A percentile compares a stretch with the other conserved stretches of the same genome.
Evolutionary conservation across 2,797 vertebrate genomes (phyloP).

Genomic region (Apodemus agrarius): DNA sequence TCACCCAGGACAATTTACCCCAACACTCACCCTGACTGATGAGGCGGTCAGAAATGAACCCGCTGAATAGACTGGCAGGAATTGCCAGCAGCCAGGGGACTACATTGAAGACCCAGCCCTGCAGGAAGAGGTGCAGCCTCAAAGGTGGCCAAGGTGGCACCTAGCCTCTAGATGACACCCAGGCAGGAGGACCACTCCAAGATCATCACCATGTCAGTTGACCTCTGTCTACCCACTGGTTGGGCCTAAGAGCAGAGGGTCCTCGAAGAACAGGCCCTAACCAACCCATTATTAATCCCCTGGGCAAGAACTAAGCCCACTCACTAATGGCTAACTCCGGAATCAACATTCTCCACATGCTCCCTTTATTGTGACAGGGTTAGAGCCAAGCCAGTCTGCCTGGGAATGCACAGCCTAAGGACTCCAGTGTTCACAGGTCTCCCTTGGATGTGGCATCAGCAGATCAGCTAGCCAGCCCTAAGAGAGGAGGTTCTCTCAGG

Average conservation of each 20-base stretch:
- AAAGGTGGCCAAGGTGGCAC: not conserved
- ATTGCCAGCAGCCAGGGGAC: constrained; percentile 97
- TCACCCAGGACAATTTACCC: fast-evolving
- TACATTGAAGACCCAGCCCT: constrained; percentile 99
- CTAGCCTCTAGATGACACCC: not conserved
- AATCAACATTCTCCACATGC: fast-evolving
- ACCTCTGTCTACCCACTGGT: not conserved
- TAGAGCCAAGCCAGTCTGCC: fast-evolving
- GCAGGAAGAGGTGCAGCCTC: constrained; percentile 44
- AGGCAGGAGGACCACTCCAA: fast-evolving
- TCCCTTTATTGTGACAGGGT: not conserved
- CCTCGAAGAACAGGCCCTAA: not conserved
- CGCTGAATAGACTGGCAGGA: constrained; percentile 93
- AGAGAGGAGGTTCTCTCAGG: not conserved
- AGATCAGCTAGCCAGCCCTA: not conserved
- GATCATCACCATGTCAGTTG: too few species aligned
- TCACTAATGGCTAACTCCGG: not conserved
- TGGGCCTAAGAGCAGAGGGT: not conserved
- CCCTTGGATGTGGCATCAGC: not conserved
- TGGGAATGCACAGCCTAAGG: not conserved
- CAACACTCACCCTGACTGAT: constrained; percentile 91
- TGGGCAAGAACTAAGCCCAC: not conserved
- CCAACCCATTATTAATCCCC: not conserved
- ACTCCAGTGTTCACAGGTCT: not conserved
- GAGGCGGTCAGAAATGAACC: constrained; percentile 95